Conservation (phyloP, 2,888 invertebrate species). For the Chrysolina oricalcia region DNA sequence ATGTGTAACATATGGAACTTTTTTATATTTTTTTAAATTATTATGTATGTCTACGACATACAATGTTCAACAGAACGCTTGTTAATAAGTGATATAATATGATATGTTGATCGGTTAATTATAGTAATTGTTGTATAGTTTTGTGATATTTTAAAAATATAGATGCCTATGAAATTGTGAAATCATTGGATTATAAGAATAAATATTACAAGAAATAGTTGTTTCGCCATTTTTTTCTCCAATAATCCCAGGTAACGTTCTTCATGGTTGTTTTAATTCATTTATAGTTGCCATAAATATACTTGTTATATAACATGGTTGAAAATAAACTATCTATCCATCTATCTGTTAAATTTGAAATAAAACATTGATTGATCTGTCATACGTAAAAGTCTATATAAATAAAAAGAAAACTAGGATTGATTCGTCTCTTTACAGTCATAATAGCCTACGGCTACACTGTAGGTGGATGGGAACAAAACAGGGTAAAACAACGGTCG, state of each 20-base stretch:
- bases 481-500: no score
- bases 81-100: constrained; percentile 46
- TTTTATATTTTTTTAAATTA: constrained; percentile 50
- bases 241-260: neutral
- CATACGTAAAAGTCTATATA: no score
- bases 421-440: no score
- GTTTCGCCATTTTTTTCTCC: neutral
- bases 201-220: constrained; percentile 16
- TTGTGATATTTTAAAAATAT: constrained; percentile 48
- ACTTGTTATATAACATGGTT: no score
- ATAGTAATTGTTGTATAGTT: constrained; percentile 47
- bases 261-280: no score
- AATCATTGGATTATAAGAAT: constrained; percentile 36
- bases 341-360: no score
- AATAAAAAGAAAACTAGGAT: no score
- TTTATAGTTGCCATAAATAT: no score
- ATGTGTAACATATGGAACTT: constrained; percentile 22
- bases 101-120: constrained; percentile 43
- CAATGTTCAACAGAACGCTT: constrained; percentile 43
- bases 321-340: no score
- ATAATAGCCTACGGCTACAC: no score
- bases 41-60: constrained; percentile 40
- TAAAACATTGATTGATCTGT: no score
- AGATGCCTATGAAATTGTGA: constrained; percentile 45
- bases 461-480: no score